Evolutionary conservation across 1,140 invertebrate species (phyloP).

Genomic region (Zelostemma sp.): DNA sequence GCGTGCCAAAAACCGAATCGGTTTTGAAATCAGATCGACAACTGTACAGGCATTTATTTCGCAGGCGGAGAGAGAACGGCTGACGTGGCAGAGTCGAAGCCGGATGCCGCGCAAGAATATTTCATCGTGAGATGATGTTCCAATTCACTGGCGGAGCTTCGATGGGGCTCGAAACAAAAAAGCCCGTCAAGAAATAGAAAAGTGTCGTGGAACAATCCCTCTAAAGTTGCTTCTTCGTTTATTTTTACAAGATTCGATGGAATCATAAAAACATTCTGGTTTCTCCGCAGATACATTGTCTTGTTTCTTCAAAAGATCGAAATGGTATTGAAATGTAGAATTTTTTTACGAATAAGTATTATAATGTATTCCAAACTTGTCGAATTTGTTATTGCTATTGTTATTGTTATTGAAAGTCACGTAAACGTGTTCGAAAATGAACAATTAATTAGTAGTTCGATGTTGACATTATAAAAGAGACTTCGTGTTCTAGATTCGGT

Average conservation of each 20-base stretch:
- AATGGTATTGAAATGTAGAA: not conserved
- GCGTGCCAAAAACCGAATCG: constrained; percentile 27
- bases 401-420: too few relatives aligned
- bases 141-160: constrained; percentile 6
- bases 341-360: too few relatives aligned
- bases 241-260: not conserved
- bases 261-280: too few relatives aligned
- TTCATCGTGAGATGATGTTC: constrained; percentile 22
- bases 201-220: too few relatives aligned
- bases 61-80: constrained; percentile 24
- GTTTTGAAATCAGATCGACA: constrained; percentile 34
- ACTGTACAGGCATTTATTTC: constrained; percentile 26
- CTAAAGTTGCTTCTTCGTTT: too few relatives aligned
- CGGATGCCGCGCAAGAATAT: constrained; percentile 13
- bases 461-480: too few relatives aligned
- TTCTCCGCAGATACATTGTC: not conserved
- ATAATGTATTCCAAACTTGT: too few relatives aligned
- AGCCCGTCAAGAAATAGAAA: not conserved
- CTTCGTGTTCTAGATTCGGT: too few relatives aligned
- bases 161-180: not conserved
- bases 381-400: too few relatives aligned
- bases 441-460: too few relatives aligned
- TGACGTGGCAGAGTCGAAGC: constrained; percentile 18
- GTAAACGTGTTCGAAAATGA: too few relatives aligned
- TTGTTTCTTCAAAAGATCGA: not conserved